Conservation (phyloP, 1,140 invertebrate species). For the Calliphora vicina region DNA sequence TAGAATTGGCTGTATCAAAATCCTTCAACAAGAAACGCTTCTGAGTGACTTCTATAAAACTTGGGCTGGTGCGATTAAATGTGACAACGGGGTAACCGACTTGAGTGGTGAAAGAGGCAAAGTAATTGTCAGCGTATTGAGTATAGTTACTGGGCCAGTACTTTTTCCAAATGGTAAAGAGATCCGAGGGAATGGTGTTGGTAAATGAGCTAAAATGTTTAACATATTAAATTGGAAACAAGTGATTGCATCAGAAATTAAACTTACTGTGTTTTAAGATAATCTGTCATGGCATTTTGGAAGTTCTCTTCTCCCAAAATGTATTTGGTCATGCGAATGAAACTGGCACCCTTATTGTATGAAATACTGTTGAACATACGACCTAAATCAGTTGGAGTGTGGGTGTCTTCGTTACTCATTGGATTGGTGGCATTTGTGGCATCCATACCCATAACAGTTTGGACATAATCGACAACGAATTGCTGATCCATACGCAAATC, state of each 20-base stretch:
- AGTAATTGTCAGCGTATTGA: conserved; percentile 59
- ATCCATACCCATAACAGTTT: conserved; percentile 72
- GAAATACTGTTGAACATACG: conserved; percentile 69
- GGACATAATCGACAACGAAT: conserved; percentile 72
- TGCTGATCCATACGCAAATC: conserved; percentile 48
- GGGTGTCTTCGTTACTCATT: conserved; percentile 65
- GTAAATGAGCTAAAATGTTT: conserved; percentile 56
- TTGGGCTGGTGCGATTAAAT: conserved; percentile 56
- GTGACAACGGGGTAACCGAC: conserved; percentile 77
- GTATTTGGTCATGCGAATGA: conserved; percentile 82
- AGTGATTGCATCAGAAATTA: not conserved
- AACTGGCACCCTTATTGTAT: conserved; percentile 72
- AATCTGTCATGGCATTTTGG: conserved; percentile 67
- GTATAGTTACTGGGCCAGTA: conserved; percentile 49
- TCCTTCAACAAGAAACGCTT: conserved; percentile 67
- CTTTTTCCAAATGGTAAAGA: conserved; percentile 69
- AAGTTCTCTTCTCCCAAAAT: conserved; percentile 72
- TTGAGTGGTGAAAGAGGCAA: conserved; percentile 78
- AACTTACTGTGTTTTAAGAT: conserved; percentile 66
- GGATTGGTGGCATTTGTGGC: conserved; percentile 71
- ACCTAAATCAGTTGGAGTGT: conserved; percentile 65
- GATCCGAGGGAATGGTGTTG: conserved; percentile 68
- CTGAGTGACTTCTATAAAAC: conserved; percentile 58
- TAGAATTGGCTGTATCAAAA: conserved; percentile 43
- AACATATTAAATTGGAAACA: not conserved